Evolutionary conservation across 2,797 vertebrate species (phyloP).

Genomic region (Rhinophrynus dorsalis): DNA sequence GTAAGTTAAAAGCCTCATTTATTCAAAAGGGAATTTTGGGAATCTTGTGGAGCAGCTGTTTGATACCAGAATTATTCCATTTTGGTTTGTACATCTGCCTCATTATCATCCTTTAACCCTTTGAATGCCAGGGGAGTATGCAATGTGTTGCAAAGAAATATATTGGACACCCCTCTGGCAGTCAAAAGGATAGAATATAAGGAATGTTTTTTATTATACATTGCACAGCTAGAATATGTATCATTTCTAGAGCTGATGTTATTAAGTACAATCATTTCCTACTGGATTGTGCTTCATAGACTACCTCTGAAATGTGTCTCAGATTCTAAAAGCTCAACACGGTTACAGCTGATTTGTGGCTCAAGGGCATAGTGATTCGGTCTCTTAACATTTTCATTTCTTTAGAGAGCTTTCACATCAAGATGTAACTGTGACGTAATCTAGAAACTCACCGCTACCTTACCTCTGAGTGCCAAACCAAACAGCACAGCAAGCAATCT

Average conservation of each 20-base stretch:
- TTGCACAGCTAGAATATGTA: not conserved
- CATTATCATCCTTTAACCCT: too few species aligned
- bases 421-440: conserved; percentile 11
- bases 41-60: too few species aligned
- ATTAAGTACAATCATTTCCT: not conserved
- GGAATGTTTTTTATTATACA: too few species aligned
- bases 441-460: conserved; percentile 4
- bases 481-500: conserved; percentile 18
- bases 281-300: not conserved
- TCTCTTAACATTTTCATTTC: conserved; percentile 21
- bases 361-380: conserved; percentile 7
- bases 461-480: conserved; percentile 12
- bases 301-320: not conserved
- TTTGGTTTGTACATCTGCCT: too few species aligned
- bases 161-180: too few species aligned
- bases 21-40: too few species aligned
- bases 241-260: not conserved
- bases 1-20: too few species aligned
- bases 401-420: conserved; percentile 14
- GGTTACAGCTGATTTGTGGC: conserved; percentile 9
- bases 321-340: not conserved
- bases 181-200: too few species aligned
- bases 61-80: too few species aligned
- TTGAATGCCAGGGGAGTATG: too few species aligned
- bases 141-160: too few species aligned